Evolutionary conservation across 2,888 invertebrate species (phyloP), one percentile per base, ranked within the genome.

Genomic region (Eilema caniola): DNA sequence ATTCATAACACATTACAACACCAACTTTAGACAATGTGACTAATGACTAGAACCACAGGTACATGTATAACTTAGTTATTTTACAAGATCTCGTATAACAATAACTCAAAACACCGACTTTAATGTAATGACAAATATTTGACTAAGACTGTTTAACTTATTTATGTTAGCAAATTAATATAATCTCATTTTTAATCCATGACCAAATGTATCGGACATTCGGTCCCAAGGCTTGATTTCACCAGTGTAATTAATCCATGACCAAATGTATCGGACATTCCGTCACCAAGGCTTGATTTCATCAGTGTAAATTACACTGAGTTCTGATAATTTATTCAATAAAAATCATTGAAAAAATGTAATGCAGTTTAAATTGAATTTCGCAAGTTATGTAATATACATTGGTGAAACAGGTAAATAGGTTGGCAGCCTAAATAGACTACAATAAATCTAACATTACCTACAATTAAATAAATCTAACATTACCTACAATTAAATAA

Each of bases 61-160:
- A n/a, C 59, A 25, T 12, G 10, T 16, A 47, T 28, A 20, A 53
- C 53, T 0, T 31, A 20, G 20, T 8, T 28, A 59, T 69, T 37
- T 57, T 66, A 56, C 69, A 62, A 76, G 81, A 81, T 81, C 83
- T 82, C 81, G 63, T 71, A 16, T 10, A 16, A 62, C 61, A 64
- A 57, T 57, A 24, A 37, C 56, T n/a, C 41, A 59, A 74, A 56
- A 67, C 59, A 57, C 61, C 23, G 57, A 59, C 57, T 24, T 24
- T 14, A 59, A 62, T 24, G 0, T 23, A 71, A 60, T 66, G 56
- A 80, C 71, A 37, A 37, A 71, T 53, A 56, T 62, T 59, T 69
- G 82, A 76, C 74, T 71, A 60, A 82, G 73, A 82, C 80, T 78
- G 77, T 63, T 71, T 66, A 41, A 62, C 57, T 25, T 28, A 69